A percentile compares a stretch with the other conserved stretches of the same genome.
Conservation (phyloP, 2,113 vertebrate species). For the Scolopax mira region DNA sequence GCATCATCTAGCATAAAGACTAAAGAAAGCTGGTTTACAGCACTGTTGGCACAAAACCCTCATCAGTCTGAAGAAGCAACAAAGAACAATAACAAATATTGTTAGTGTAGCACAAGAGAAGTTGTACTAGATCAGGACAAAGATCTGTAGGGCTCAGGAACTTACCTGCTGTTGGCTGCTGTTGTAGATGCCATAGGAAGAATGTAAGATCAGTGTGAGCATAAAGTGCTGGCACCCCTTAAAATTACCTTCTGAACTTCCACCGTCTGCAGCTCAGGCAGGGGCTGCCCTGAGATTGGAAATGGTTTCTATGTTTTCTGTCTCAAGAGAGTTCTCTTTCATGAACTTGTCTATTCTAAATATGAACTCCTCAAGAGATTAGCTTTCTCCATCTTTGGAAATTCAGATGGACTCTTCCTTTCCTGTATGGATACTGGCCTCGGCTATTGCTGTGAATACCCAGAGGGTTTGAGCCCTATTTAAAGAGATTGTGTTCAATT, state of each 20-base stretch:
- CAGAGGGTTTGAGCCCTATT: background rate
- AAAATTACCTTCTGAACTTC: background rate
- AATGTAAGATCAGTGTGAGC: background rate
- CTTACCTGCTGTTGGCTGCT: background rate
- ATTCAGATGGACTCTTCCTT: background rate
- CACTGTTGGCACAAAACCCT: background rate
- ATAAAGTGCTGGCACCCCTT: background rate
- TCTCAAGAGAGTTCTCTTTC: background rate
- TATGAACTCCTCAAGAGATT: background rate
- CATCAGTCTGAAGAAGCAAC: background rate
- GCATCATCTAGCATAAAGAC: background rate
- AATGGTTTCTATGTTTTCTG: background rate
- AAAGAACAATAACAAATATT: background rate
- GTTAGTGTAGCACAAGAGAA: background rate
- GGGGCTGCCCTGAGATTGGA: background rate
- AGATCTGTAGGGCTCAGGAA: background rate
- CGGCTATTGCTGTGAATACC: background rate
- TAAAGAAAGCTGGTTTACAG: slow-evolving; percentile 10
- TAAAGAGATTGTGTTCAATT: background rate
- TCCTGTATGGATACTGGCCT: background rate
- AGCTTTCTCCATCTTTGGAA: background rate
- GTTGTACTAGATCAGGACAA: background rate
- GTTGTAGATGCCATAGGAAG: background rate
- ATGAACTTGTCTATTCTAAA: background rate
- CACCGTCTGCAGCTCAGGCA: background rate